phyloP scores from a whole-genome alignment of 2,797 vertebrate species.

The Cercopithecus petaurista region DNA sequence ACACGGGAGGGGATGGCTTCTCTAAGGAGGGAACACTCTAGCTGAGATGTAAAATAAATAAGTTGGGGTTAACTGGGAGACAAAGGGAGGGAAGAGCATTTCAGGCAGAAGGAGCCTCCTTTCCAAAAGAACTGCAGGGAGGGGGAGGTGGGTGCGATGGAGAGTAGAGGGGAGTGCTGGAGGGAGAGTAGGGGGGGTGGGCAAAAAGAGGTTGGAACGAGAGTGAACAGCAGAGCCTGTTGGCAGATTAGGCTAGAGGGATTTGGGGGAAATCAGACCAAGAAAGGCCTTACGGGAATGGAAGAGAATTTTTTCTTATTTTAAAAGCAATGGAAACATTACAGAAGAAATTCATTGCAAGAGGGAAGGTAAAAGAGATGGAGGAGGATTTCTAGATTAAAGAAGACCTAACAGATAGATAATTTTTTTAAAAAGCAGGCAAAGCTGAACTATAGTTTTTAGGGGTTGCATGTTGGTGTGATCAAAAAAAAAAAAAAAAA shows the following conservation, averaged over 20 bases:
- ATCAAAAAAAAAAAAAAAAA: neutral
- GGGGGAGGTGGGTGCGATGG: no score
- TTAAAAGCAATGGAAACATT: neutral
- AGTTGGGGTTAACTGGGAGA: neutral
- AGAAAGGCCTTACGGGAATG: neutral
- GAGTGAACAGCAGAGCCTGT: neutral
- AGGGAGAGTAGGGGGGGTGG: no score
- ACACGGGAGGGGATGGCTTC: neutral
- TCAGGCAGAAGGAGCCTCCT: neutral
- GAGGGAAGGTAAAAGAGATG: neutral
- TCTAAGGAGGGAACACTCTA: neutral
- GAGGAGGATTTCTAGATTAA: neutral
- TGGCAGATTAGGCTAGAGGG: neutral
- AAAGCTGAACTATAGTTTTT: neutral
- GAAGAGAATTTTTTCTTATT: neutral
- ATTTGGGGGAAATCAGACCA: neutral
- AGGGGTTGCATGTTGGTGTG: neutral
- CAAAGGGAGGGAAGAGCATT: neutral
- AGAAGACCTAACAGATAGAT: neutral
- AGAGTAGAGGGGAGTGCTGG: neutral
- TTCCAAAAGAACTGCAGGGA: neutral
- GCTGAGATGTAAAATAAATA: neutral
- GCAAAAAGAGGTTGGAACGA: neutral
- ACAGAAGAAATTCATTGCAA: neutral
- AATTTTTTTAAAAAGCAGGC: neutral